These are phyloP conservation scores for Diplodus puntazzo DNA, from an alignment of 2,797 vertebrate species.

Conservation along the genomic window DNA sequence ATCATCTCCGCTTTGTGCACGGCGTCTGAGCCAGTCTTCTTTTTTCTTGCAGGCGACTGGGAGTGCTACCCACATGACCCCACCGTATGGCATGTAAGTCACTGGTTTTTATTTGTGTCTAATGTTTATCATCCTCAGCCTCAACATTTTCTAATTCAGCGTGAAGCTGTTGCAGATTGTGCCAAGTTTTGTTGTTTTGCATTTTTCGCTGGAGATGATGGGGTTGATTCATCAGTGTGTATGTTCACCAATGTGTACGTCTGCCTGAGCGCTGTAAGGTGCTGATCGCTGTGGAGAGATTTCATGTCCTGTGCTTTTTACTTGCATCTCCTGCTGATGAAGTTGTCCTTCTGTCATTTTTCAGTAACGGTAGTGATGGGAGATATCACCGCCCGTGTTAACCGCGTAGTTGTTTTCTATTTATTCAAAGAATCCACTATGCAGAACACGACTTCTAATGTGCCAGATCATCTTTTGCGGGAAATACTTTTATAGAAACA, in stretches of 20 bases:
- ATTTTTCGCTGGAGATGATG: neutral
- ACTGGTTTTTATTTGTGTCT: neutral
- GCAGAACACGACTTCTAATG: neutral
- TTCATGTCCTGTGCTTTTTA: neutral
- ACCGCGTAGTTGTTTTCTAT: neutral
- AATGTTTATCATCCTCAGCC: neutral
- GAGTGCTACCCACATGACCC: constrained; percentile 97
- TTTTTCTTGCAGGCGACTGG: constrained; percentile 92
- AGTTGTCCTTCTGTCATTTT: neutral
- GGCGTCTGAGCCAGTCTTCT: constrained; percentile 44
- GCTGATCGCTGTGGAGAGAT: neutral
- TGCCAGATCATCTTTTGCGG: neutral
- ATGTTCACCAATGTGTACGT: neutral
- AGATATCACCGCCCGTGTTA: neutral
- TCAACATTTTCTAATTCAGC: neutral
- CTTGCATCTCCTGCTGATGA: neutral
- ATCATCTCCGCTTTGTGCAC: constrained; percentile 10
- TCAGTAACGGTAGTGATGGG: neutral
- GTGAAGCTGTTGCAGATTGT: neutral
- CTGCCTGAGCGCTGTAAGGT: neutral
- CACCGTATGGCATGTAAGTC: constrained; percentile 95
- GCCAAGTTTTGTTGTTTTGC: neutral
- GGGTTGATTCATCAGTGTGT: neutral
- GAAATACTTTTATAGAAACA: neutral
- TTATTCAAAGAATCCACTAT: neutral